Base-by-base conservation (phyloP, 2,113 vertebrate species). In the Albula glossodonta region DNA sequence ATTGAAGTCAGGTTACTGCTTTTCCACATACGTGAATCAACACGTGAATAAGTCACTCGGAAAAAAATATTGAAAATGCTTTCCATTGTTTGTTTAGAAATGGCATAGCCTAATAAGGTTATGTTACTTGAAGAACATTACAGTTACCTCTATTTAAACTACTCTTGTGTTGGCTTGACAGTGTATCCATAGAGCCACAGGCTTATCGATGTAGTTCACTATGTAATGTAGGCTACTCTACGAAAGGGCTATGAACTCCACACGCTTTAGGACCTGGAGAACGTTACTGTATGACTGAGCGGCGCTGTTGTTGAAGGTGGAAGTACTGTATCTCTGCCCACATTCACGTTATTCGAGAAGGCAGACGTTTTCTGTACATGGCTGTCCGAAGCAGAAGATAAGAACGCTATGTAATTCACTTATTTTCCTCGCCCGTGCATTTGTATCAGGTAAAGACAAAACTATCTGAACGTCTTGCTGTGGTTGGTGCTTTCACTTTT, bases 271-370 rank as follows among this genome's bases (percentile, higher is more conserved):
- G 70, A 74, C 70, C 70, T 74, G n/a, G 70, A 31, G 70, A 31
- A 31, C 8, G n/a, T n/a, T 74, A 31, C 70, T n/a, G 78, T 49
- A 22, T 41, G 41, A 80, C 41, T 80, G 78, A 49, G 78, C 41
- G 78, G 49, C 78, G 78, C 78, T 51, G 80, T n/a, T 53, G 80
- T 52, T 52, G 80, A 53, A 81, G 51, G 80, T 81, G 80, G 80
- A 81, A 81, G 80, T 81, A 31, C 70, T 74, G 70, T 74, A 52
- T 81, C 78, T 80, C 78, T 81, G 80, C 25, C 22, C 51, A n/a
- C 80, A 52, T 81, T 51, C 17, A 74, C 51, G 51, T 17, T 52
- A 81, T 22, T 81, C 51, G 51, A 81, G 51, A 81, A 81, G 80
- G 80, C 19, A 53, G 80, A 22, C 50, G 49, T 52, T 80, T 51